Evolutionary conservation across 2,797 vertebrate genomes (phyloP), one percentile per base, ranked within the genome.

Genomic region (Galago senegalensis): DNA sequence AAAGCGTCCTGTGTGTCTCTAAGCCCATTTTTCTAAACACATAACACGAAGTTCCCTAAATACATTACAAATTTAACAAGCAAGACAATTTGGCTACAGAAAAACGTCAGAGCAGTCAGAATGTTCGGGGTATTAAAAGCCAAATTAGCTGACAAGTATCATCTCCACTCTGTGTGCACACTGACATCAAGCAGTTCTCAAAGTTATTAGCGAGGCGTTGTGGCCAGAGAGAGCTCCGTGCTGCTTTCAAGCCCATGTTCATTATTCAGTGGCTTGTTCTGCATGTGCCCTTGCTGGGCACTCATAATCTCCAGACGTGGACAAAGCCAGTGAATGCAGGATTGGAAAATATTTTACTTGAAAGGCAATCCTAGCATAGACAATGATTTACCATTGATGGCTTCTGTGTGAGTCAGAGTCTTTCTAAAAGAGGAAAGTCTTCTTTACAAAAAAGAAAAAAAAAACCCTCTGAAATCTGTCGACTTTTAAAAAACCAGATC

Each of bases 101-200:
- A 89, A 94, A 96, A 94, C 80, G 90, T 95, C 95, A 88, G 97
- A 96, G 96, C 95, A 91, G 93, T 77, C 75, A 92, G 94, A 65
- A 95, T 81, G 93, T 94, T 83, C 60, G 1, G 79, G 82, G 89
- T 94, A 97, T 97, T 94, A 97, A 98, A 98, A 98, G 97, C 85
- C 94, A 97, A 95, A 98, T 98, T 96, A 98, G 87, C 94, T 96
- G 98, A 98, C 96, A 95, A 93, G 77, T 94, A 97, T 77, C 89
- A 94, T 96, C 96, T 95, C 96, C 81, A 85, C 61, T 96, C 65
- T 29, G 10, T 4, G 75, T 40, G 85, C 82, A 34, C 89, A 58
- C 95, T 94, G 92, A 93, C 58, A 95, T 88, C 76, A 97, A 98
- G 80, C 94, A 80, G 93, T 82, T 97, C 92, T 97, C 61, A 89